Base-by-base conservation (phyloP, 2,888 invertebrate genomes). In the Lepidocyrtinus sp. region DNA sequence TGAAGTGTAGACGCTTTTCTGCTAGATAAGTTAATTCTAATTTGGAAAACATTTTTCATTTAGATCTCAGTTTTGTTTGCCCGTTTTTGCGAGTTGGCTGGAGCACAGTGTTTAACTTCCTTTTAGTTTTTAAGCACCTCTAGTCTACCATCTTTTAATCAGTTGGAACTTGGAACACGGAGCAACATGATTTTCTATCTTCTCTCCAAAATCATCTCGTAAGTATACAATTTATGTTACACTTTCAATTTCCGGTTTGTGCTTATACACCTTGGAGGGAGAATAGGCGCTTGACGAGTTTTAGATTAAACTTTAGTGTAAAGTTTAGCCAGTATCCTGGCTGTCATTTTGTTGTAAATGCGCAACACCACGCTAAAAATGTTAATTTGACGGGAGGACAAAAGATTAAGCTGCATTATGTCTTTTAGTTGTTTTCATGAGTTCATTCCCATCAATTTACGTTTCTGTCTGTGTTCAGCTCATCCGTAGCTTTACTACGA, bases 151-250 rank as follows among this genome's bases (percentile, higher is more conserved):
- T 15, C 7, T 7, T 50, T 36, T 19, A 26, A 2, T 19, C 62
- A 19, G 2, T 15, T 61, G 46, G 15, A 19, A 25, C 21, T 46
- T 67, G n/a, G 26, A 62, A 73, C 69, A n/a, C 25, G 24, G 3
- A 24, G 59, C 77, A 83, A 19, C 0, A 84, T 84, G 85, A 76
- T 85, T 75, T 82, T 82, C 45, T 85, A 83, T 74, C 21, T 85
- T 1, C 68, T 84, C 27, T 85, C 84, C 63, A 84, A 84, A 59
- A 71, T 84, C 5, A 83, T 85, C 62, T 84, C 81, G 85, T 85
- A 83, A 84, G 84, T 84, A 2, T 22, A 59, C 1, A 36, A 12
- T 55, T 71, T 9, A 64, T 27, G 69, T 61, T 24, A 27, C 36
- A 63, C n/a, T 62, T 24, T 2, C n/a, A 1, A 12, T 68, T 68